These are phyloP conservation scores for Bicyclus anynana DNA, from an alignment of 1,140 invertebrate species.

Conservation along the genomic window DNA sequence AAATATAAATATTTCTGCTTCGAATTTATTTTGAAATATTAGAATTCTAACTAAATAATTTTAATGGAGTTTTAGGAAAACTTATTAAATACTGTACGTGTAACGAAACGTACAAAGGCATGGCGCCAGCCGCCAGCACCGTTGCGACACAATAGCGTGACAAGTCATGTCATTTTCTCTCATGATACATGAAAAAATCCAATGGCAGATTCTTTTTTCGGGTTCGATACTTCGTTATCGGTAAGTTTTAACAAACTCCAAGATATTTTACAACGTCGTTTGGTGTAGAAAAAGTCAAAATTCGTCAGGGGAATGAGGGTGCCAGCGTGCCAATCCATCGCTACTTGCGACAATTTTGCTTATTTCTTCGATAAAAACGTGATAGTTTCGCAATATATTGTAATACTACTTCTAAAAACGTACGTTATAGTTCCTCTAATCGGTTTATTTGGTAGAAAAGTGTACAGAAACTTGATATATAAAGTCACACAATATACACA, in stretches of 20 bases:
- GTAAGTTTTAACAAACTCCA: constrained; percentile 76
- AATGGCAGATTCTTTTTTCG: constrained; percentile 91
- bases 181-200: constrained; percentile 81
- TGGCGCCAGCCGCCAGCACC: constrained; percentile 67
- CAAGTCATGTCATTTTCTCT: constrained; percentile 81
- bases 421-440: neutral
- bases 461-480: neutral
- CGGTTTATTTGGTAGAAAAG: neutral
- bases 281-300: constrained; percentile 29
- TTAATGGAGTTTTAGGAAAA: too few species aligned
- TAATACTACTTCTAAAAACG: neutral
- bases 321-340: constrained; percentile 40
- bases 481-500: neutral
- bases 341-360: constrained; percentile 28
- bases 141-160: constrained; percentile 75
- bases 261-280: constrained; percentile 22
- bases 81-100: constrained; percentile 6
- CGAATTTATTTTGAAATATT: too few species aligned
- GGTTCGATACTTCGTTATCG: constrained; percentile 85
- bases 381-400: neutral
- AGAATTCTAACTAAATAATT: too few species aligned
- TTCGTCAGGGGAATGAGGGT: constrained; percentile 15
- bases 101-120: constrained; percentile 35
- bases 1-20: too few species aligned
- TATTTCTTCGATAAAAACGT: constrained; percentile 20